A percentile compares a stretch with the other conserved stretches of the same genome.
Evolutionary conservation across 2,888 invertebrate species (phyloP).

Genomic region (Acanthosepion pharaonis): DNA sequence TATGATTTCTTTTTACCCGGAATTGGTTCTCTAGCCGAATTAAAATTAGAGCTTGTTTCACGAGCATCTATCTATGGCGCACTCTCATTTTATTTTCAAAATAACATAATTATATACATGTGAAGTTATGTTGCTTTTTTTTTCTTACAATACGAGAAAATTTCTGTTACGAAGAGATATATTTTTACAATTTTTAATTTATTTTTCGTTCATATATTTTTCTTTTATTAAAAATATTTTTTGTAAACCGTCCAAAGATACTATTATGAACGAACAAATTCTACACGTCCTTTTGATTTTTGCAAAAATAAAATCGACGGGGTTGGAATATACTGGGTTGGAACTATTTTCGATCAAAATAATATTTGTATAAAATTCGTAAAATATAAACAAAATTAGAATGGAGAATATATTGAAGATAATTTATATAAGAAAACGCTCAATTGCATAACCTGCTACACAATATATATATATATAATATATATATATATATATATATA

Average conservation of each 20-base stretch:
- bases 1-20: too few species aligned
- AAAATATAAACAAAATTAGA: neutral
- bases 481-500: constrained; percentile 33
- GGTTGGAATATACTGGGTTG: neutral
- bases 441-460: neutral
- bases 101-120: too few species aligned
- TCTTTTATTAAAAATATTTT: neutral
- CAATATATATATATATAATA: too few species aligned
- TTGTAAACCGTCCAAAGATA: neutral
- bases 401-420: neutral
- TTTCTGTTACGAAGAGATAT: neutral
- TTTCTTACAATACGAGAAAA: neutral
- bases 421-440: neutral
- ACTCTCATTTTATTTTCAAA: neutral
- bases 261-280: neutral
- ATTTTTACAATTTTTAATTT: neutral
- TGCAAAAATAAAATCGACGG: neutral
- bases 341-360: neutral
- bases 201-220: neutral
- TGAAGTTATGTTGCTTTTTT: too few species aligned
- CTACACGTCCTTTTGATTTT: neutral
- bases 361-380: neutral
- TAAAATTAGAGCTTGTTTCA: neutral
- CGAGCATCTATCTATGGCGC: neutral
- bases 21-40: too few species aligned